phyloP scores from a whole-genome alignment of 2,797 vertebrate genomes.

The Anguilla marmorata region DNA sequence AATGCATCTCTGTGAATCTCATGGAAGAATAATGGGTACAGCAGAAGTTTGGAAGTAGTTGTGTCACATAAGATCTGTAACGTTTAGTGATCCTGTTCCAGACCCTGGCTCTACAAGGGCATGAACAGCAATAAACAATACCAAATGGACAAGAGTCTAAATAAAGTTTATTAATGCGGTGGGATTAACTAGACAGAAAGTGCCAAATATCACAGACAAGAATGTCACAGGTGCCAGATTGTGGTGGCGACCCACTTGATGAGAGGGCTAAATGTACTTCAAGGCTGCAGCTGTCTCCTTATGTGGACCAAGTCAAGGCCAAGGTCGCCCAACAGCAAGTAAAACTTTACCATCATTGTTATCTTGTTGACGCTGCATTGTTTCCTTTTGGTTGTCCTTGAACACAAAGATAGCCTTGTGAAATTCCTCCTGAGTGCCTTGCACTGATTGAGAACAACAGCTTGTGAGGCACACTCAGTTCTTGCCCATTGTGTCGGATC shows the following conservation, averaged over 20 bases:
- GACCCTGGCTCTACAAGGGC: neutral
- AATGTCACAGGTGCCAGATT: neutral
- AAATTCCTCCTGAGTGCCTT: conserved; percentile 51
- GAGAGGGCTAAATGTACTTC: neutral
- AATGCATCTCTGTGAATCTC: neutral
- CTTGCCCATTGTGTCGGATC: conserved; percentile 12
- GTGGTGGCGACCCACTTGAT: neutral
- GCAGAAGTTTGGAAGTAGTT: neutral
- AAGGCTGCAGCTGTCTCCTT: conserved; percentile 30
- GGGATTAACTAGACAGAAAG: conserved; percentile 11
- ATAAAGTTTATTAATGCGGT: neutral
- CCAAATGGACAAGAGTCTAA: neutral
- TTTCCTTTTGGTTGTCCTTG: conserved; percentile 54
- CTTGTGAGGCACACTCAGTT: conserved; percentile 30
- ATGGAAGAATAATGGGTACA: neutral
- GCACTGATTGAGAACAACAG: conserved; percentile 49
- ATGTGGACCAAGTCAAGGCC: conserved; percentile 34
- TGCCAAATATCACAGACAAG: neutral
- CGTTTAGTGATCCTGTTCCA: neutral
- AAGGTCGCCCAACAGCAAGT: conserved; percentile 44
- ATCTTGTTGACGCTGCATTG: conserved; percentile 48
- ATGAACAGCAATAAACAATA: neutral
- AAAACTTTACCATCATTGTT: conserved; percentile 26
- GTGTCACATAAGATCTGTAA: neutral
- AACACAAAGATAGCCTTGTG: conserved; percentile 62